These are phyloP conservation scores for Phoxinus phoxinus DNA, from an alignment of 2,113 vertebrate species.

Conservation along the genomic window DNA sequence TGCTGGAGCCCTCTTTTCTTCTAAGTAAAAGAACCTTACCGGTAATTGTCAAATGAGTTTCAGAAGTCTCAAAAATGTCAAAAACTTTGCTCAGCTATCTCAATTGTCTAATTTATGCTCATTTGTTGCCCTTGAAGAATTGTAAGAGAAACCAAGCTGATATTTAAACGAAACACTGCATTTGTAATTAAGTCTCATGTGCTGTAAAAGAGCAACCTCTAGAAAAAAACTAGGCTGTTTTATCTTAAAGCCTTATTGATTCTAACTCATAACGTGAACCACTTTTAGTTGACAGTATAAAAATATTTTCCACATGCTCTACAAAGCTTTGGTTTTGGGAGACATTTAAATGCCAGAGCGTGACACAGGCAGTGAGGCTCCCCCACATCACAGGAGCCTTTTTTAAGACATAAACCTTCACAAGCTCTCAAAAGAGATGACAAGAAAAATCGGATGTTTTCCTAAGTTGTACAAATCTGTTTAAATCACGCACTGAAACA, in stretches of 20 bases:
- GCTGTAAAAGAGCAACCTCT: background rate
- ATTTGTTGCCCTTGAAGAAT: background rate
- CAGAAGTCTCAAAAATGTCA: background rate
- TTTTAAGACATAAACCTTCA: conserved; percentile 28
- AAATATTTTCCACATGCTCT: background rate
- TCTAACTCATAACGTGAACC: background rate
- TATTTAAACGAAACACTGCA: background rate
- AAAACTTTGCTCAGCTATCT: background rate
- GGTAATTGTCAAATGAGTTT: background rate
- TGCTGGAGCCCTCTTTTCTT: background rate
- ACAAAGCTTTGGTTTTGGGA: conserved; percentile 7
- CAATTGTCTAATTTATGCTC: background rate
- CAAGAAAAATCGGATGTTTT: background rate
- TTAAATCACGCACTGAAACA: background rate
- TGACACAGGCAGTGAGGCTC: background rate
- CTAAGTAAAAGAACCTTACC: background rate
- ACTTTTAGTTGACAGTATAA: background rate
- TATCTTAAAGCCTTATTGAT: background rate
- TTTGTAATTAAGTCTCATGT: background rate
- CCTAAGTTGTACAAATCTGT: background rate
- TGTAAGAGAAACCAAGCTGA: background rate
- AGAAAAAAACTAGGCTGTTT: background rate
- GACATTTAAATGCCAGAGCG: conserved; percentile 21
- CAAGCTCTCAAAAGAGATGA: conserved; percentile 15
- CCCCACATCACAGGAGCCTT: background rate